phyloP scores from a whole-genome alignment of 2,888 invertebrate genomes.

The Petrophora chlorosata region DNA sequence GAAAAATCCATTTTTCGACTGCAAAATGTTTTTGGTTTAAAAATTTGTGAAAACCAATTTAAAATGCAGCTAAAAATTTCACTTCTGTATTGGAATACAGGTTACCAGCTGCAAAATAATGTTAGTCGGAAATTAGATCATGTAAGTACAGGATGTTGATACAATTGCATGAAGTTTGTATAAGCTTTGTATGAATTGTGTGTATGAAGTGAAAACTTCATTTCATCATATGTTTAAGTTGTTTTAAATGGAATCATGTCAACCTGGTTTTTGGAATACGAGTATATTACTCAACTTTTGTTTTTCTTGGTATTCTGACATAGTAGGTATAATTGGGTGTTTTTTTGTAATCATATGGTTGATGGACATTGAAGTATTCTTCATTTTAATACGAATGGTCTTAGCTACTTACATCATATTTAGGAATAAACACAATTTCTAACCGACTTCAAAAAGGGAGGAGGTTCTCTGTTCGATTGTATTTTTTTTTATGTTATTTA shows the following conservation, averaged over 20 bases:
- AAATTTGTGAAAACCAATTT: slow-evolving; percentile 2
- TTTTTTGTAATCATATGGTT: too few relatives aligned
- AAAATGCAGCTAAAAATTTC: not conserved
- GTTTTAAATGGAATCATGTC: slow-evolving; percentile 36
- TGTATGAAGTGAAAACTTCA: slow-evolving; percentile 43
- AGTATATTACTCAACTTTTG: slow-evolving; percentile 33
- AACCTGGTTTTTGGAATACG: slow-evolving; percentile 34
- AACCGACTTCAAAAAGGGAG: too few relatives aligned
- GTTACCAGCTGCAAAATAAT: slow-evolving; percentile 27
- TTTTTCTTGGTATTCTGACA: too few relatives aligned
- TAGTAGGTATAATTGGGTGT: too few relatives aligned
- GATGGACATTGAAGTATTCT: too few relatives aligned
- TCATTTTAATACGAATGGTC: too few relatives aligned
- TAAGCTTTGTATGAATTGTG: slow-evolving; percentile 33
- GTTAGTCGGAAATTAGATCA: slow-evolving; percentile 47
- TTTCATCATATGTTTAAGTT: slow-evolving; percentile 45
- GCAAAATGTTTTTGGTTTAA: slow-evolving; percentile 2
- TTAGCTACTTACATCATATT: too few relatives aligned
- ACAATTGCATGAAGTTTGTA: slow-evolving; percentile 43
- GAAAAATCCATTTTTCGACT: slow-evolving; percentile 2
- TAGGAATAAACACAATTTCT: too few relatives aligned
- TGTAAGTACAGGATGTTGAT: slow-evolving; percentile 40
- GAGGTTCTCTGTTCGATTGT: too few relatives aligned
- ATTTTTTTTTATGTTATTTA: too few relatives aligned
- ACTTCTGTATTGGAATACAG: not conserved